Conservation (phyloP, 2,797 vertebrate species). For the Cuniculus paca region DNA sequence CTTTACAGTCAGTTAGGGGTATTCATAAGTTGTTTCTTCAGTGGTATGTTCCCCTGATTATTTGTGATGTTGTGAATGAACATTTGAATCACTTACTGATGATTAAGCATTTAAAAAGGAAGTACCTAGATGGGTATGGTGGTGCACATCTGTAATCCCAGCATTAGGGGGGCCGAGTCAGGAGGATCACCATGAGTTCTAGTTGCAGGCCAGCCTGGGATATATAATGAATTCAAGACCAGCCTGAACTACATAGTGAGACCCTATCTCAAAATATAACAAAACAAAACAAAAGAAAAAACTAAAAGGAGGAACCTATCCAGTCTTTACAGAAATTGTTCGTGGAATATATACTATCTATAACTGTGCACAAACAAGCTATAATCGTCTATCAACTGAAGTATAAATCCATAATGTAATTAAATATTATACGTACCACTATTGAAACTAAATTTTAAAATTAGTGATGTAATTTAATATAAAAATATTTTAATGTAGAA, state of each 20-base stretch:
- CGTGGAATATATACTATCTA: not conserved
- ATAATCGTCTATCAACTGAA: not conserved
- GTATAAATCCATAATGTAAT: not conserved
- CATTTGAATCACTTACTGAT: not conserved
- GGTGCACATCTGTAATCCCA: not conserved
- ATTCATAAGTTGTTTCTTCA: not conserved
- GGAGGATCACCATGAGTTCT: not conserved
- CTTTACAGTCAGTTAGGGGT: not conserved
- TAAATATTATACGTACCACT: not conserved
- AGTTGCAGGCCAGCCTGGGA: no score
- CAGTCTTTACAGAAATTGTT: not conserved
- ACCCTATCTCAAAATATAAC: not conserved
- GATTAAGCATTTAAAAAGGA: not conserved
- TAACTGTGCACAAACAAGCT: not conserved
- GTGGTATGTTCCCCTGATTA: not conserved
- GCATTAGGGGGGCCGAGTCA: not conserved
- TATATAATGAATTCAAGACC: no score
- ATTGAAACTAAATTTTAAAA: not conserved
- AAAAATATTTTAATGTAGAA: not conserved
- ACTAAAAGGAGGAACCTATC: not conserved
- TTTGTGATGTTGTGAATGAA: not conserved
- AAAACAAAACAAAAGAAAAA: not conserved
- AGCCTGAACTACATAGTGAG: not conserved
- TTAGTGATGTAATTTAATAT: not conserved
- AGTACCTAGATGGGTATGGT: not conserved